Evolutionary conservation across 2,888 invertebrate species (phyloP).

Genomic region (Caenorhabditis virilis): DNA sequence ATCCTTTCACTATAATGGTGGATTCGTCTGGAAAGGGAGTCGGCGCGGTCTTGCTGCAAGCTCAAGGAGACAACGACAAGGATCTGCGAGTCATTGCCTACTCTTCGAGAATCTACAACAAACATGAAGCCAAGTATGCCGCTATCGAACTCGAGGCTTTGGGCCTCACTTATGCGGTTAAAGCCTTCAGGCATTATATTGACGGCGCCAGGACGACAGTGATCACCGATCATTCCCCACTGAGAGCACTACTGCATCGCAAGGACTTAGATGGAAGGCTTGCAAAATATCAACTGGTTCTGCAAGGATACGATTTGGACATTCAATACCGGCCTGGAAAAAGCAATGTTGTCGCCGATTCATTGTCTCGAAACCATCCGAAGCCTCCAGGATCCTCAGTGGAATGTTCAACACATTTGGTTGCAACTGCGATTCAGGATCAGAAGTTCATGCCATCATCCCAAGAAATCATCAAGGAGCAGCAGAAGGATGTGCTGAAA

Average conservation of each 20-base stretch:
- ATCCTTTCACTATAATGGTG: slow-evolving; percentile 26
- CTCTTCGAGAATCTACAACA: slow-evolving; percentile 8
- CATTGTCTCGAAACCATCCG: slow-evolving; percentile 27
- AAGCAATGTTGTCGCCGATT: slow-evolving; percentile 40
- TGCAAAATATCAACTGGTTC: slow-evolving; percentile 18
- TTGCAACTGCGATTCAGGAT: too few relatives aligned
- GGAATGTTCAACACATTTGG: neutral
- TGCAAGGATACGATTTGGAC: slow-evolving; percentile 28
- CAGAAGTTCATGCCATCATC: neutral
- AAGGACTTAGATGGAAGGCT: slow-evolving; percentile 15
- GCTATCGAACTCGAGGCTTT: slow-evolving; percentile 33
- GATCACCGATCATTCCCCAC: slow-evolving; percentile 27
- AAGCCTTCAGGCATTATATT: slow-evolving; percentile 25
- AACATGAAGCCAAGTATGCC: slow-evolving; percentile 10
- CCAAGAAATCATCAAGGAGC: neutral
- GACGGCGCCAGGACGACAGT: slow-evolving; percentile 10
- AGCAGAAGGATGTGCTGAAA: neutral
- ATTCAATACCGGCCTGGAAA: slow-evolving; percentile 45
- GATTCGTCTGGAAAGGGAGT: slow-evolving; percentile 26
- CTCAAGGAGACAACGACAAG: slow-evolving; percentile 5
- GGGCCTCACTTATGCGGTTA: slow-evolving; percentile 13
- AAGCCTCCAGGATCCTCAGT: neutral
- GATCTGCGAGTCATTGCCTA: slow-evolving; percentile 16
- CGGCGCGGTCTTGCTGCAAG: slow-evolving; percentile 24
- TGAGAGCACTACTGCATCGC: slow-evolving; percentile 11